phyloP scores from a whole-genome alignment of 1,140 invertebrate species.

The Dinoponera quadriceps region DNA sequence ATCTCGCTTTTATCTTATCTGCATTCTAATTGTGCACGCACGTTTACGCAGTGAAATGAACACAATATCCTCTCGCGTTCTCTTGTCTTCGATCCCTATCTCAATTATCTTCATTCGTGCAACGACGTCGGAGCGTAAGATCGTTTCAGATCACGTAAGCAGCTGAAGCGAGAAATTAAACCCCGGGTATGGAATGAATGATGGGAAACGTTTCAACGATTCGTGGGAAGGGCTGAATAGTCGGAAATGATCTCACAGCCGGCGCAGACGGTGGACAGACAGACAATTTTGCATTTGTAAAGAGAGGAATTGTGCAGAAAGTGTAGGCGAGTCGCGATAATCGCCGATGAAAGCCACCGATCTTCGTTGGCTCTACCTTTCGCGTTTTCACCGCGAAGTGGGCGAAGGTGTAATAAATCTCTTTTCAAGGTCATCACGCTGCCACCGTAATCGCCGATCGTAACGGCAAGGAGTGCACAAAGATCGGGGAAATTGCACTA shows the following conservation, averaged over 20 bases:
- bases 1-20: background rate
- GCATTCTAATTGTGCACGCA: background rate
- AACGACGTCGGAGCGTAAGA: background rate
- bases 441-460: background rate
- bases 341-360: conserved; percentile 66
- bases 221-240: background rate
- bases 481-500: conserved; percentile 14
- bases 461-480: background rate
- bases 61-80: too few species aligned
- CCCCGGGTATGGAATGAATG: background rate
- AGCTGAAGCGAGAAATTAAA: conserved; percentile 4
- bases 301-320: conserved; percentile 64
- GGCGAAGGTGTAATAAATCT: conserved; percentile 57
- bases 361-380: conserved; percentile 61
- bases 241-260: background rate
- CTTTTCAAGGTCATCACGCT: conserved; percentile 51
- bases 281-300: conserved; percentile 41
- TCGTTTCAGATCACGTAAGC: background rate
- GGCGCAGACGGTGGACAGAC: conserved; percentile 18
- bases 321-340: conserved; percentile 55
- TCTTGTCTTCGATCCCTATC: background rate
- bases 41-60: too few species aligned
- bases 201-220: background rate
- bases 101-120: background rate
- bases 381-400: conserved; percentile 57